phyloP scores from a whole-genome alignment of 2,888 invertebrate genomes.

The Pseudococcus viburni region DNA sequence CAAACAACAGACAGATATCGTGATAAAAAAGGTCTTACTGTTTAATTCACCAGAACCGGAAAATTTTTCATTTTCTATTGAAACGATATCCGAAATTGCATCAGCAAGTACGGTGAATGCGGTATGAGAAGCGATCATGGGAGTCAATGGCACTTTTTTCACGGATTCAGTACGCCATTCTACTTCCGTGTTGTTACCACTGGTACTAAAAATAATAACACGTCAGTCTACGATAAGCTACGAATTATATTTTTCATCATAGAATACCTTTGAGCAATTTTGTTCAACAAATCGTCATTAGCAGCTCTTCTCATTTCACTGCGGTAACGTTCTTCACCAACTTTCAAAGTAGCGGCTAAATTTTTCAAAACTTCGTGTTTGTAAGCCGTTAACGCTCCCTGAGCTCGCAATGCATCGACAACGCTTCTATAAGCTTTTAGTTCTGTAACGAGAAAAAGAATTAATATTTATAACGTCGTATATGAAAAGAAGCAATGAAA shows the following conservation, averaged over 20 bases:
- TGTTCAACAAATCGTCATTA: slow-evolving; percentile 58
- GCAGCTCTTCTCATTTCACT: slow-evolving; percentile 65
- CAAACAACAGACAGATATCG: not conserved
- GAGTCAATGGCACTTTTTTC: slow-evolving; percentile 41
- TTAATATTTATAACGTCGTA: not conserved
- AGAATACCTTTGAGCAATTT: slow-evolving; percentile 45
- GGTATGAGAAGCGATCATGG: slow-evolving; percentile 53
- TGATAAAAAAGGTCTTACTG: not conserved
- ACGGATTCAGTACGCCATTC: slow-evolving; percentile 57
- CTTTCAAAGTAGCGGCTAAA: slow-evolving; percentile 51
- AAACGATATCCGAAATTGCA: slow-evolving; percentile 53
- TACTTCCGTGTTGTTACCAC: slow-evolving; percentile 42
- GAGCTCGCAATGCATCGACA: slow-evolving; percentile 60
- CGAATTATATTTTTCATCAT: not conserved
- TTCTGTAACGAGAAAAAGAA: slow-evolving; percentile 41
- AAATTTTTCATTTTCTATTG: slow-evolving; percentile 47
- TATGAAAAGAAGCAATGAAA: not conserved
- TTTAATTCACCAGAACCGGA: not conserved
- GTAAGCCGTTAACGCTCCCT: slow-evolving; percentile 31
- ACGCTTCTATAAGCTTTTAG: slow-evolving; percentile 59
- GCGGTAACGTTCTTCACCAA: slow-evolving; percentile 56
- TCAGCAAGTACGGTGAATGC: slow-evolving; percentile 56
- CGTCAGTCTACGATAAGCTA: not conserved
- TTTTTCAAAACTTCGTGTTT: slow-evolving; percentile 53
- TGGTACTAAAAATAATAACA: slow-evolving; percentile 12